Evolutionary conservation across 1,140 invertebrate genomes (phyloP), one percentile per base, ranked within the genome.

Genomic region (Harlomillsia oculata): DNA sequence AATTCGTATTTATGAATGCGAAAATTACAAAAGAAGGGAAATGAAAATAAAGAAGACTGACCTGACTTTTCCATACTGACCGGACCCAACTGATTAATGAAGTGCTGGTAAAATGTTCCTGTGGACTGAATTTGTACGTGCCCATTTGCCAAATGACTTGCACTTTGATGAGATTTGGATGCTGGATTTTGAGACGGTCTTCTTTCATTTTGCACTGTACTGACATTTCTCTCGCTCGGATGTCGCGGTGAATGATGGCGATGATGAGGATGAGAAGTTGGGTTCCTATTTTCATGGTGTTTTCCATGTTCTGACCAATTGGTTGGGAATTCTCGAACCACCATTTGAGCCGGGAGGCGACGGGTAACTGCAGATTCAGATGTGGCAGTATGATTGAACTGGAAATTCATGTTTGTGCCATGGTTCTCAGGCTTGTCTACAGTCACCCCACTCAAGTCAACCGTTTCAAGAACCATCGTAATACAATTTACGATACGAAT

Each of bases 11-110:
- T n/a, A n/a, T n/a, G n/a, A n/a, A n/a, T n/a, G n/a, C n/a, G n/a
- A n/a, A n/a, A 39, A 18, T 52, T 28, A 18, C 9, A 50, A 0
- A 32, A 30, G 11, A 18, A 50, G 20, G 14, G 28, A 32, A 18
- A 30, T 25, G 45, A 49, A 16, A 36, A 16, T 32, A 13, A 50
- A 23, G 8, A 11, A 11, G 14, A 40, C 29, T 40, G 30, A 62
- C 60, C 55, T 44, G 60, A 45, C 37, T 53, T 53, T 14, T 62
- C 55, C 28, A 52, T 57, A 26, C 25, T 28, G 3, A 62, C 37
- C 13, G 55, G 37, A 14, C 60, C 60, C 6, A 63, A 29, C 39
- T 63, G 60, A 16, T 49, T 59, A 6, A 63, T 54, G 39, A 63
- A 63, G 18, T 59, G 51, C 13, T 63, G 53, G 34, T 56, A 59